These are phyloP conservation scores for Homarus americanus DNA, from an alignment of 1,140 invertebrate species.

Conservation along the genomic window DNA sequence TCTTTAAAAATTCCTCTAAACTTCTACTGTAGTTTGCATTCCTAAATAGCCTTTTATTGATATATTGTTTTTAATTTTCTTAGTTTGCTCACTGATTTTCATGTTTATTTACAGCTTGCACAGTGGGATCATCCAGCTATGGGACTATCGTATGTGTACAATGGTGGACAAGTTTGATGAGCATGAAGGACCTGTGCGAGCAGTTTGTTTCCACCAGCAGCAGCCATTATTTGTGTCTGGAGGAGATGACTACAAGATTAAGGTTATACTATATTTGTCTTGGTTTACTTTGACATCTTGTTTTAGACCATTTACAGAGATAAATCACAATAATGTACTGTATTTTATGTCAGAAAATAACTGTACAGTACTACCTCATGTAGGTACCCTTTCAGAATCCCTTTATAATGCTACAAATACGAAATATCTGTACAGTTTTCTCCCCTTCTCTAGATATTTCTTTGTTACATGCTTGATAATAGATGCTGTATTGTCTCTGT, in stretches of 20 bases:
- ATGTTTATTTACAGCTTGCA: conserved; percentile 87
- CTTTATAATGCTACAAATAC: too few relatives aligned
- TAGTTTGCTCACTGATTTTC: not conserved
- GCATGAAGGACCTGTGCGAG: conserved; percentile 98
- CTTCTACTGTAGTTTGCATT: too few relatives aligned
- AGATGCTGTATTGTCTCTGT: too few relatives aligned
- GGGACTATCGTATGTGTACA: conserved; percentile 99
- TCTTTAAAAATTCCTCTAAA: too few relatives aligned
- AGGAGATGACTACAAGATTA: conserved; percentile 99
- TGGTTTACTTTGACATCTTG: not conserved
- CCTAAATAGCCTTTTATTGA: not conserved
- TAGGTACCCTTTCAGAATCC: too few relatives aligned
- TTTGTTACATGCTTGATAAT: too few relatives aligned
- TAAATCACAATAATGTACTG: too few relatives aligned
- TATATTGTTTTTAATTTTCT: not conserved
- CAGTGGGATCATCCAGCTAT: conserved; percentile 98
- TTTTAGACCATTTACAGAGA: too few relatives aligned
- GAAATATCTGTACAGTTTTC: too few relatives aligned
- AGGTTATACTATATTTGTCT: conserved; percentile 82
- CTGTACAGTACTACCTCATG: too few relatives aligned
- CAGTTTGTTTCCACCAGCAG: conserved; percentile 98
- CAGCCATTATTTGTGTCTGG: conserved; percentile 99
- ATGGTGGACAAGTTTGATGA: conserved; percentile 99
- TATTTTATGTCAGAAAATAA: too few relatives aligned
- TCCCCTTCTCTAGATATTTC: too few relatives aligned